Conservation (phyloP, 2,888 invertebrate genomes). For the Catocala nupta region DNA sequence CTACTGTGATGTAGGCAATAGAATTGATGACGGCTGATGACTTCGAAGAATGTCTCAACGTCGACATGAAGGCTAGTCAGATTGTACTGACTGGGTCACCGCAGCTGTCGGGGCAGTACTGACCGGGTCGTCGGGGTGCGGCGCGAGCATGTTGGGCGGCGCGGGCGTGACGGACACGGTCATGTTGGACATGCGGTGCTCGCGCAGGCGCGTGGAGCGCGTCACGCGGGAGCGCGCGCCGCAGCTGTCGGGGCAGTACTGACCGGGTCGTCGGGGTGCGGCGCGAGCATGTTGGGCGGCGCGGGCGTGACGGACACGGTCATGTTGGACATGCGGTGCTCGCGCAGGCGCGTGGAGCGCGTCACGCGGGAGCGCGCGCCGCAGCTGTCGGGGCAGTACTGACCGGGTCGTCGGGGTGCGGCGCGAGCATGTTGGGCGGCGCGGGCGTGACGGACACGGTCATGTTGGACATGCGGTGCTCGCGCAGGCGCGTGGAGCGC, state of each 20-base stretch:
- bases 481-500: slow-evolving; percentile 77
- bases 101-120: slow-evolving; percentile 13
- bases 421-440: slow-evolving; percentile 57
- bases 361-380: slow-evolving; percentile 73
- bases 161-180: slow-evolving; percentile 85
- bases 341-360: slow-evolving; percentile 77
- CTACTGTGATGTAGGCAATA: no score
- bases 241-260: slow-evolving; percentile 59
- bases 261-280: slow-evolving; percentile 71
- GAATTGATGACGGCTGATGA: no score
- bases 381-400: slow-evolving; percentile 59
- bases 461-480: slow-evolving; percentile 85
- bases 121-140: slow-evolving; percentile 71
- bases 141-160: slow-evolving; percentile 57
- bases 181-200: slow-evolving; percentile 85
- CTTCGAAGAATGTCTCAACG: no score
- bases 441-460: slow-evolving; percentile 85
- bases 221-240: slow-evolving; percentile 73
- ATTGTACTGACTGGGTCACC: no score
- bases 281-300: slow-evolving; percentile 57
- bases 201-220: slow-evolving; percentile 77
- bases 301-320: slow-evolving; percentile 85
- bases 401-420: slow-evolving; percentile 71
- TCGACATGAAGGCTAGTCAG: no score
- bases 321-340: slow-evolving; percentile 85